These are phyloP conservation scores for Thereuonema tuberculata DNA, from an alignment of 1,140 invertebrate genomes.

Conservation along the genomic window DNA sequence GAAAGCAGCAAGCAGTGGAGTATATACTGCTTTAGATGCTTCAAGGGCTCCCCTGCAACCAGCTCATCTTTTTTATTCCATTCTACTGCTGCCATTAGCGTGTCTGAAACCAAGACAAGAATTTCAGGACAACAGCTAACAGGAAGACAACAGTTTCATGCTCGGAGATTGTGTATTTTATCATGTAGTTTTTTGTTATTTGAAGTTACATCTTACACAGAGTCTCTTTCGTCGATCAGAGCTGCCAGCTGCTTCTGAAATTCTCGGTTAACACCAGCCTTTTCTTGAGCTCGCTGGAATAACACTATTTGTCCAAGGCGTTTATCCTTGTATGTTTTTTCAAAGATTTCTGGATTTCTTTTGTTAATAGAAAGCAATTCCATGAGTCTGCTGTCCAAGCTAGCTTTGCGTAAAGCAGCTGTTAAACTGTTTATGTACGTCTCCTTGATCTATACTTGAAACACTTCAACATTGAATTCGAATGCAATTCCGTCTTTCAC, in stretches of 20 bases:
- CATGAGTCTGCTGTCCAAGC: slow-evolving; percentile 56
- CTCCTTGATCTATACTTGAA: slow-evolving; percentile 78
- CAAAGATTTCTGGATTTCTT: slow-evolving; percentile 75
- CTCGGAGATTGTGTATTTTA: slow-evolving; percentile 65
- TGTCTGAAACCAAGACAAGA: slow-evolving; percentile 86
- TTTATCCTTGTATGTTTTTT: slow-evolving; percentile 65
- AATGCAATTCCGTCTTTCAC: slow-evolving; percentile 78
- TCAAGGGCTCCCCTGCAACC: slow-evolving; percentile 82
- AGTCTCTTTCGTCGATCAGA: slow-evolving; percentile 60
- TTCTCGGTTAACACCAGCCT: slow-evolving; percentile 67
- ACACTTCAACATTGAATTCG: slow-evolving; percentile 82
- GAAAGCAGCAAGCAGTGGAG: slow-evolving; percentile 70
- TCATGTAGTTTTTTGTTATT: slow-evolving; percentile 63
- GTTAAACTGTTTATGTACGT: slow-evolving; percentile 73
- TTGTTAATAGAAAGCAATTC: slow-evolving; percentile 47
- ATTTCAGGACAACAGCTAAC: too few species aligned
- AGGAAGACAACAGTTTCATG: slow-evolving; percentile 62
- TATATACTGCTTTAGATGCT: slow-evolving; percentile 73
- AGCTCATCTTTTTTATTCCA: slow-evolving; percentile 98
- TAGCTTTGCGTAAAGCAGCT: slow-evolving; percentile 71
- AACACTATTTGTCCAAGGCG: slow-evolving; percentile 75
- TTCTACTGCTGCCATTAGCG: slow-evolving; percentile 83
- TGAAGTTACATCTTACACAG: slow-evolving; percentile 30
- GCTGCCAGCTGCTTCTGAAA: slow-evolving; percentile 58
- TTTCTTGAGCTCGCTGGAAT: slow-evolving; percentile 49